phyloP scores from a whole-genome alignment of 2,888 invertebrate genomes.

The Amiota mariae region DNA sequence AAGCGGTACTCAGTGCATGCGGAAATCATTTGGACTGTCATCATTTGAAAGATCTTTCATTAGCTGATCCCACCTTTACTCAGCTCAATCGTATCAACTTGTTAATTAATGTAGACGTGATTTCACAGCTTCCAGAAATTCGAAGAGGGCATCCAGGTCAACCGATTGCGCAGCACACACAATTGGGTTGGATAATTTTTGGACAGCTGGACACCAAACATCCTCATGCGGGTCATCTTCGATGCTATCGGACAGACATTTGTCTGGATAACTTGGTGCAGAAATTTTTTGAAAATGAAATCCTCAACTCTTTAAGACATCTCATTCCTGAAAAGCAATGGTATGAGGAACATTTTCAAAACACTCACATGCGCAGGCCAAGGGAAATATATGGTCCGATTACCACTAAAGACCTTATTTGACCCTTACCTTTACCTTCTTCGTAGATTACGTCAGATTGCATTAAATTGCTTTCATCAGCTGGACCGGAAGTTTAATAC shows the following conservation, averaged over 20 bases:
- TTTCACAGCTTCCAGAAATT: background rate
- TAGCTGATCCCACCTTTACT: no score
- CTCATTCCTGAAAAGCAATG: background rate
- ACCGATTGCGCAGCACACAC: conserved; percentile 20
- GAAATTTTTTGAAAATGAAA: background rate
- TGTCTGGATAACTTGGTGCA: background rate
- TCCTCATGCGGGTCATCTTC: background rate
- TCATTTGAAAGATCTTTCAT: no score
- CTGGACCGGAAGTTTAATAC: background rate
- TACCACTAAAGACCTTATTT: no score
- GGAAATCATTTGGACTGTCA: no score
- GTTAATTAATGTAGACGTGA: background rate
- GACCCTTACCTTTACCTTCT: background rate
- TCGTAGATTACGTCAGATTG: background rate
- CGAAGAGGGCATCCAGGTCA: no score
- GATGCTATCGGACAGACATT: no score
- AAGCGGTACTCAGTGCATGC: no score
- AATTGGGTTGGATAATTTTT: conserved; percentile 14
- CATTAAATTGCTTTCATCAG: background rate
- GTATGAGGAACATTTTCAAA: background rate
- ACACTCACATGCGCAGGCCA: no score
- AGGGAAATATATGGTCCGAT: no score
- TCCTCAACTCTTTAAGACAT: background rate
- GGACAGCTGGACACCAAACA: background rate
- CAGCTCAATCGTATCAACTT: background rate